Evolutionary conservation across 2,888 invertebrate genomes (phyloP).

Genomic region (Tyria jacobaeae): DNA sequence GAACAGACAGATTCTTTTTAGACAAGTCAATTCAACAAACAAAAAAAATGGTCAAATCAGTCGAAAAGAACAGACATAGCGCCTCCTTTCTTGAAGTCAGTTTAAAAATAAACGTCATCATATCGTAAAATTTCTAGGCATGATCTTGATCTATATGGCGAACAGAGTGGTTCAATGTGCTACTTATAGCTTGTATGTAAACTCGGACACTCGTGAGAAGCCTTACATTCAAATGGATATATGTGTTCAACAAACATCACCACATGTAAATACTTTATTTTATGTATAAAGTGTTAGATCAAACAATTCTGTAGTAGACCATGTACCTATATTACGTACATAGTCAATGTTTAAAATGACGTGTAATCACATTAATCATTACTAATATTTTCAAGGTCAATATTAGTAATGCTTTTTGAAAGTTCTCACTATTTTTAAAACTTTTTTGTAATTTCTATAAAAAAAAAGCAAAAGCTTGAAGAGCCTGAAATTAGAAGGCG

Average conservation of each 20-base stretch:
- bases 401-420: not conserved
- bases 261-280: not conserved
- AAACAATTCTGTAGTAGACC: not conserved
- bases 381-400: not conserved
- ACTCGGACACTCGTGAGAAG: not conserved
- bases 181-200: slow-evolving; percentile 4
- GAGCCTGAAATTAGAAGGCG: no score
- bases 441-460: no score
- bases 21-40: no score
- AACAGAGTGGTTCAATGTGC: not conserved
- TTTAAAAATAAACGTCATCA: not conserved
- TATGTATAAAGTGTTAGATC: no score
- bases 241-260: slow-evolving; percentile 7
- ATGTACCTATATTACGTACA: no score
- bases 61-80: no score
- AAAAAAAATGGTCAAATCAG: no score
- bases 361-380: no score
- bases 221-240: slow-evolving; percentile 4
- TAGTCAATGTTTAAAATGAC: no score
- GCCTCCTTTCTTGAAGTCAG: no score
- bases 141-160: not conserved
- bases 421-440: no score
- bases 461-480: no score
- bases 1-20: not conserved
- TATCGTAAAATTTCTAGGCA: not conserved